These are phyloP conservation scores for Platorchestia sp. DNA, from an alignment of 1,140 invertebrate species.

Conservation along the genomic window DNA sequence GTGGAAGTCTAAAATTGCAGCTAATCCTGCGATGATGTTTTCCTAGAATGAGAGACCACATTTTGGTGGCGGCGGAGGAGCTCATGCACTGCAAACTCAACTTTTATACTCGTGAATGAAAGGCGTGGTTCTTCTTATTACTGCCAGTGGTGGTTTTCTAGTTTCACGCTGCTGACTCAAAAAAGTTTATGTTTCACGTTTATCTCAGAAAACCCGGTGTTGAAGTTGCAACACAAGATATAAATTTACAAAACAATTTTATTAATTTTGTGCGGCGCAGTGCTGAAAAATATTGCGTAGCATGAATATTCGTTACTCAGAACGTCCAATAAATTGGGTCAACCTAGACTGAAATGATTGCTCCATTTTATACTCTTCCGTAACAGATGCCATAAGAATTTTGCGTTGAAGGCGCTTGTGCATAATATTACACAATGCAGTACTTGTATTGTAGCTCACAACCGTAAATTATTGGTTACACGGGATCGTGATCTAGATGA, in stretches of 20 bases:
- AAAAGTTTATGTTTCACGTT: background rate
- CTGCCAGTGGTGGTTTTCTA: background rate
- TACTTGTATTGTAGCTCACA: too few relatives aligned
- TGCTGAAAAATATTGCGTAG: background rate
- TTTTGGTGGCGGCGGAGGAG: background rate
- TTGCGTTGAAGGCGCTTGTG: too few relatives aligned
- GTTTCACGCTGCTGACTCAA: background rate
- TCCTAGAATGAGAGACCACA: background rate
- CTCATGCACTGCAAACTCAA: background rate
- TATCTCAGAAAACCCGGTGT: background rate
- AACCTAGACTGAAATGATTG: too few relatives aligned
- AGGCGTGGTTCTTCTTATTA: background rate
- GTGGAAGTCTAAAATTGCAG: too few relatives aligned
- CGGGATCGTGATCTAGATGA: too few relatives aligned
- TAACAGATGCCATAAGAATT: too few relatives aligned
- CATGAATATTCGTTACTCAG: too few relatives aligned
- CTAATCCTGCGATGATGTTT: background rate
- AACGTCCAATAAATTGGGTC: too few relatives aligned
- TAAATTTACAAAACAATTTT: background rate
- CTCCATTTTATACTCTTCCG: too few relatives aligned
- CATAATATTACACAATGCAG: too few relatives aligned
- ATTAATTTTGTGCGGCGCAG: background rate
- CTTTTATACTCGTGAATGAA: background rate
- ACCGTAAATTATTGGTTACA: too few relatives aligned
- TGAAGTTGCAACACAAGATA: background rate